phyloP scores from a whole-genome alignment of 2,888 invertebrate genomes.

The Pristionchus japonicus region DNA sequence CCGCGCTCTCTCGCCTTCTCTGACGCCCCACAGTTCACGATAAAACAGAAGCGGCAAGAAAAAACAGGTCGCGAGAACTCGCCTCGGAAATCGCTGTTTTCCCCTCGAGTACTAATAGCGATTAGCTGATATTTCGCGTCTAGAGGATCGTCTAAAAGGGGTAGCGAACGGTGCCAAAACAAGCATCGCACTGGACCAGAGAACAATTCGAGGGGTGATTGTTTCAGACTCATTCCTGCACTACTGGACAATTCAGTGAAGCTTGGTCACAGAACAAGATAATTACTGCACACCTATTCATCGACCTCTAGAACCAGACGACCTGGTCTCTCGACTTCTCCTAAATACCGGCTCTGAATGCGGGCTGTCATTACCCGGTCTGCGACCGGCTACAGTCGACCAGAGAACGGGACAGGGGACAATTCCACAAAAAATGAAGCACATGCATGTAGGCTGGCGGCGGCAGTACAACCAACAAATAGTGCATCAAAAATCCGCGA shows the following conservation, averaged over 20 bases:
- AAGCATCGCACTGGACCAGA: not conserved
- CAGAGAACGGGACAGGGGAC: not conserved
- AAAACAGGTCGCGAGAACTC: constrained; percentile 9
- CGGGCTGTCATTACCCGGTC: not conserved
- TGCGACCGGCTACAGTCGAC: not conserved
- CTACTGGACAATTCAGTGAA: too few species aligned
- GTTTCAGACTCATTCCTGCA: too few species aligned
- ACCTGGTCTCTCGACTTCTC: too few species aligned
- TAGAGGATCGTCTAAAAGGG: not conserved
- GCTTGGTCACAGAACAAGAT: not conserved
- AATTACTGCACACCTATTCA: not conserved
- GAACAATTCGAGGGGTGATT: too few species aligned
- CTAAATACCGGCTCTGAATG: too few species aligned
- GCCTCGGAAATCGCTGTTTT: not conserved
- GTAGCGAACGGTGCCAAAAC: not conserved
- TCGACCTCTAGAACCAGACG: not conserved
- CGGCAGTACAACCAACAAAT: not conserved
- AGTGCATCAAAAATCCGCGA: not conserved
- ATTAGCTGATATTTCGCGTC: not conserved
- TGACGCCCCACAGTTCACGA: too few species aligned
- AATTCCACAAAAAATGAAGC: not conserved
- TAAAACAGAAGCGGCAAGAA: not conserved
- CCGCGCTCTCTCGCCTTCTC: too few species aligned
- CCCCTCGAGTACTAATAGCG: not conserved
- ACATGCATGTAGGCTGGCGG: not conserved